Evolutionary conservation across 2,797 vertebrate genomes (phyloP).

Genomic region (Acipenser ruthenus): DNA sequence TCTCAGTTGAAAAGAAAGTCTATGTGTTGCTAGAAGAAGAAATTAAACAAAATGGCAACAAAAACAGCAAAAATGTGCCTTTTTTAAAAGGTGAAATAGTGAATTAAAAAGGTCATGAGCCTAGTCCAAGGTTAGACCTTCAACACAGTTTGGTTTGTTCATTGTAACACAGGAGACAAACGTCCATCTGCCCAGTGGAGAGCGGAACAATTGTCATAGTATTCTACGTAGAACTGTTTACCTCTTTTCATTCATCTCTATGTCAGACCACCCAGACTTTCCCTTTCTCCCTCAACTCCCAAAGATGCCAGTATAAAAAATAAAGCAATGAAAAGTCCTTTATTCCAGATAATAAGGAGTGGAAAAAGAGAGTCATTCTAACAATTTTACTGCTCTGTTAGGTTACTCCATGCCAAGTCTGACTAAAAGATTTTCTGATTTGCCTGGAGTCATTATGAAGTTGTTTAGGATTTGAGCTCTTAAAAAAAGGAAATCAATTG

Average conservation of each 20-base stretch:
- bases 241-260: conserved; percentile 34
- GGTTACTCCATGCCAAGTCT: not conserved
- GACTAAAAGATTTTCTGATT: not conserved
- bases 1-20: no score
- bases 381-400: not conserved
- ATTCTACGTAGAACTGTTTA: conserved; percentile 23
- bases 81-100: conserved; percentile 40
- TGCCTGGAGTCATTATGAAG: not conserved
- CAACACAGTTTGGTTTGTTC: conserved; percentile 34
- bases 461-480: not conserved
- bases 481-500: not conserved
- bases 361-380: not conserved
- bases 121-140: conserved; percentile 32
- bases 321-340: not conserved
- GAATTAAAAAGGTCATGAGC: conserved; percentile 46
- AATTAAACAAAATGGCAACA: conserved; percentile 43
- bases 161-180: conserved; percentile 51
- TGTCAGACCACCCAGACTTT: conserved; percentile 66
- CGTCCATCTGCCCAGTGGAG: conserved; percentile 64
- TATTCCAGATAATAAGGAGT: not conserved
- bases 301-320: conserved; percentile 30
- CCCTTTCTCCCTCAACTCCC: conserved; percentile 35
- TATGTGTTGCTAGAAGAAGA: not conserved
- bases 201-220: conserved; percentile 40
- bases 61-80: conserved; percentile 16